Evolutionary conservation across 2,113 vertebrate genomes (phyloP), one percentile per base, ranked within the genome.

Genomic region (Oreochromis spilurus): DNA sequence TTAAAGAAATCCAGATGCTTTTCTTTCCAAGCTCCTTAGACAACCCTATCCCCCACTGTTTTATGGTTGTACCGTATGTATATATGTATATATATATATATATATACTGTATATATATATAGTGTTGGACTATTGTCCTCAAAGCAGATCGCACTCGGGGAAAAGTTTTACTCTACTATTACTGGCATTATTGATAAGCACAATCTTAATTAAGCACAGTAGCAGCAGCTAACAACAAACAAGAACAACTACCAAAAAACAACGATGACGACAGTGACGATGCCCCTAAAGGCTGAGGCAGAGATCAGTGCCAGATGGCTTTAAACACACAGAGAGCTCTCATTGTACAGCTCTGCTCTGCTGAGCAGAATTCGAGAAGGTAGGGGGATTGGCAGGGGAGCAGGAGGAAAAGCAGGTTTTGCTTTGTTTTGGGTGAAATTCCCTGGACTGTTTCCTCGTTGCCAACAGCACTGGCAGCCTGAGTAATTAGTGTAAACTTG

Each of bases 361-460:
- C 87, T 80, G 87, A 93, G 82, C 84, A 85, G 83, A 78, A 90
- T 90, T 85, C 24, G 2, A 84, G 86, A 79, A 67, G 81, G 84
- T 88, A 38, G 62, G 31, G 58, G 75, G 81, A 87, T 82, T 87
- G 89, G 82, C 87, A 87, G 88, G 88, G 82, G 81, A 92, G 55
- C 5, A 5, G 52, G 80, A 93, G 67, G 54, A 78, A 83, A 93
- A 85, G 70, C 86, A 90, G 80, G 84, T 93, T 92, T 84, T 79
- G 83, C 88, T 93, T 94, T 91, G 92, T 91, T 93, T 93, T 87
- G 26, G 88, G 81, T 88, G 83, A 85, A 93, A 93, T 85, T 94
- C 92, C 89, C 94, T 58, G 83, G 88, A 92, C 87, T 87, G 88
- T 70, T 72, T 84, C 57, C 78, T 91, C 12, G 1, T 81, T 94